Evolutionary conservation across 1,140 invertebrate genomes (phyloP), one percentile per base, ranked within the genome.

Genomic region (Babylonia areolata): DNA sequence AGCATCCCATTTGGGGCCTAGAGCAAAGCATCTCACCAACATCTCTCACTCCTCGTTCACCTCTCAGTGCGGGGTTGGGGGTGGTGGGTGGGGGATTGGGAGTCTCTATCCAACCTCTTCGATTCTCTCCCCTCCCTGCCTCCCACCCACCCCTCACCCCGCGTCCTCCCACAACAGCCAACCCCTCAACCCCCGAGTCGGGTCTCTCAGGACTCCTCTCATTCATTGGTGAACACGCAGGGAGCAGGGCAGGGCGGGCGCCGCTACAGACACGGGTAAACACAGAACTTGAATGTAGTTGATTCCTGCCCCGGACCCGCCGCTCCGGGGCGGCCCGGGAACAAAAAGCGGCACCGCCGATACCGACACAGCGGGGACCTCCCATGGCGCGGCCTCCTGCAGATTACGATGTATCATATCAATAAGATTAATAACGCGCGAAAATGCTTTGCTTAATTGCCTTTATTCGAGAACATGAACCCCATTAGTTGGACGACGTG

Each of bases 361-460:
- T 73, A 37, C 82, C 64, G 39, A 73, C 40, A 84, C 81, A 84
- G 64, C 64, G 35, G 81, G 81, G 81, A 84, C 39, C 3, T 35
- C 20, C 51, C 51, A 42, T 3, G 11, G 35, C 33, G 3, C 9
- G n/a, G 73, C 31, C n/a, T 69, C 6, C 82, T 51, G 37, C 69
- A 58, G 82, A 84, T 84, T 84, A 73, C 82, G 82, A 84, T 87
- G 86, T 85, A 85, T 85, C 83, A 85, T 85, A 85, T 85, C 83
- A 85, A 78, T 54, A 79, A 87, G 86, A 87, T 87, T 87, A 85
- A 87, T 85, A 84, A 79, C 86, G 83, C 75, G 83, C 80, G 86
- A 85, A 87, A 87, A 87, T 87, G 86, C 86, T 87, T 84, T 87
- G 86, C 86, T 87, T 87, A 87, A 87, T 87, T 87, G 86, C 86